Conservation (phyloP, 2,888 invertebrate genomes). For the Drosophila phalerata region DNA sequence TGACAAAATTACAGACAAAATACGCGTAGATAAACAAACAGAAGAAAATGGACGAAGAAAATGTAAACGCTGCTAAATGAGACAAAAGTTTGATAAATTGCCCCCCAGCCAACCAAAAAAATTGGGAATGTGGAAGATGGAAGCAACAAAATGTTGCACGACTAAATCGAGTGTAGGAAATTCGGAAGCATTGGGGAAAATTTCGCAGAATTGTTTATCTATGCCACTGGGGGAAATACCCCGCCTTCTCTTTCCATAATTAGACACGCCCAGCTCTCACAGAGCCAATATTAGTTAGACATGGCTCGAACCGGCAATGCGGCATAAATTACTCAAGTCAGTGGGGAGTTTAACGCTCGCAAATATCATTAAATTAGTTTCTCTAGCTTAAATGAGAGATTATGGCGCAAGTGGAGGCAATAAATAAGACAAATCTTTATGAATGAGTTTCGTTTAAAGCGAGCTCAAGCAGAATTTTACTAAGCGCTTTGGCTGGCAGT, state of each 20-base stretch:
- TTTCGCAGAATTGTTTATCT: conserved; percentile 45
- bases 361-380: conserved; percentile 79
- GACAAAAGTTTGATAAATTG: conserved; percentile 77
- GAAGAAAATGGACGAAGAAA: conserved; percentile 16
- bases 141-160: conserved; percentile 4
- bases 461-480: conserved; percentile 1
- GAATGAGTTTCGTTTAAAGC: conserved; percentile 58
- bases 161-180: conserved; percentile 39
- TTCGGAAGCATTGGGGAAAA: conserved; percentile 5
- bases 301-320: conserved; percentile 9
- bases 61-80: conserved; percentile 57
- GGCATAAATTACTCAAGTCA: conserved; percentile 56
- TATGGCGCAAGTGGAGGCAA: conserved; percentile 64
- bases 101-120: not conserved
- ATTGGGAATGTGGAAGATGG: not conserved
- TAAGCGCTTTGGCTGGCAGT: conserved; percentile 3
- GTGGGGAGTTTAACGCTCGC: conserved; percentile 43
- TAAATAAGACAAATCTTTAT: conserved; percentile 75
- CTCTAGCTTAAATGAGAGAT: conserved; percentile 70
- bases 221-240: conserved; percentile 37
- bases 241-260: conserved; percentile 55
- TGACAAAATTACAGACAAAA: conserved; percentile 46
- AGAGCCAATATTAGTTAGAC: conserved; percentile 51
- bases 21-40: conserved; percentile 32
- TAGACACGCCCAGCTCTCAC: conserved; percentile 62